These are phyloP conservation scores for Thermophis baileyi DNA, from an alignment of 2,113 vertebrate genomes.

Conservation along the genomic window DNA sequence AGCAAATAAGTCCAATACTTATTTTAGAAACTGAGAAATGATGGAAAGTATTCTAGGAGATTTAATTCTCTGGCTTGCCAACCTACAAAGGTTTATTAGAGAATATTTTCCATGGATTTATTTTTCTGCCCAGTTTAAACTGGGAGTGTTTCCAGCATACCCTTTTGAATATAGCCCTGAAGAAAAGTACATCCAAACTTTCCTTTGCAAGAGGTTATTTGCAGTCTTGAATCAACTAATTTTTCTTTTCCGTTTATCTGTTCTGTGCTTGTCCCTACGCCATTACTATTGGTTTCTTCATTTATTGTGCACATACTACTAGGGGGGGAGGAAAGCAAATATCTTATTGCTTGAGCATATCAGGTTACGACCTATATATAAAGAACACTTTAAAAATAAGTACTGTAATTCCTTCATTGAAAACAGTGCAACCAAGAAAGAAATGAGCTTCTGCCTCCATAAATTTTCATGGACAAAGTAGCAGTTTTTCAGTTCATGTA, in stretches of 20 bases:
- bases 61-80: not conserved
- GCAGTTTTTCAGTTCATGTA: not conserved
- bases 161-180: not conserved
- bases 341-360: not conserved
- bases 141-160: not conserved
- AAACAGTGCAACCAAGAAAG: not conserved
- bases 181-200: constrained; percentile 15
- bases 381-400: not conserved
- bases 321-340: not conserved
- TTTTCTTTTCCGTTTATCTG: not conserved
- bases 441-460: not conserved
- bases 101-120: constrained; percentile 34
- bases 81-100: not conserved
- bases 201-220: constrained; percentile 24
- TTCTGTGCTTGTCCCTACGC: not conserved
- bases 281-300: not conserved
- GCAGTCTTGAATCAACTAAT: not conserved
- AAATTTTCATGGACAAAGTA: not conserved
- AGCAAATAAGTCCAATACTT: not conserved
- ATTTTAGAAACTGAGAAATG: not conserved
- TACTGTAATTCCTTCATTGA: not conserved
- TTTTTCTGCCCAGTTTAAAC: not conserved
- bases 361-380: not conserved
- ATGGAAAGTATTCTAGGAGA: constrained; percentile 28
- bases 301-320: not conserved